Evolutionary conservation across 2,113 vertebrate genomes (phyloP).

Genomic region (Theropithecus gelada): DNA sequence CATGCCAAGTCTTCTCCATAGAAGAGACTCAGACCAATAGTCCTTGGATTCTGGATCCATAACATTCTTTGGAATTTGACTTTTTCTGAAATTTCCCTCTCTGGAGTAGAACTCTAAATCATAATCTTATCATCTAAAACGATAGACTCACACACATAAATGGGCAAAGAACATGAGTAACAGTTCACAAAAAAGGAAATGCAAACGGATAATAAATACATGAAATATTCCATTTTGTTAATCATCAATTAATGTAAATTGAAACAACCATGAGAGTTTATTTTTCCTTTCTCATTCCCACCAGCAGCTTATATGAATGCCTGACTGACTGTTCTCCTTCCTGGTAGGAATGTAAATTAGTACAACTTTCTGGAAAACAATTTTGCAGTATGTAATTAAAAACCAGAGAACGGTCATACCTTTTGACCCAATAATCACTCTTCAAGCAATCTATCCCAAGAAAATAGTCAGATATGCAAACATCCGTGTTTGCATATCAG

Average conservation of each 20-base stretch:
- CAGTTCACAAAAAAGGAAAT: constrained; percentile 12
- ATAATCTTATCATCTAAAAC: constrained; percentile 11
- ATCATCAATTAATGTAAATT: neutral
- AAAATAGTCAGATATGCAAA: neutral
- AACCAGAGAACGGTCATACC: neutral
- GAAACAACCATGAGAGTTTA: neutral
- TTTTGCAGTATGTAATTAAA: neutral
- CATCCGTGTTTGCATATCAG: neutral
- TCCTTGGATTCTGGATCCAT: neutral
- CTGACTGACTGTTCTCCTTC: neutral
- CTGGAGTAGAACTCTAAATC: neutral
- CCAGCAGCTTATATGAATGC: neutral
- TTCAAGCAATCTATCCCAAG: neutral
- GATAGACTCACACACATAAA: neutral
- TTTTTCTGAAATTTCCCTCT: constrained; percentile 51
- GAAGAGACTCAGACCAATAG: neutral
- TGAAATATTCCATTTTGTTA: constrained; percentile 3
- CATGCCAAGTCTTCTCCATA: neutral
- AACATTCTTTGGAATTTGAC: neutral
- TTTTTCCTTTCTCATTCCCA: neutral
- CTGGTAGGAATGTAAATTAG: constrained; percentile 8
- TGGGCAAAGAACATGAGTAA: neutral
- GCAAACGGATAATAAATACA: neutral
- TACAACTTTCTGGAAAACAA: neutral
- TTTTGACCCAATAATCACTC: neutral